Evolutionary conservation across 2,888 invertebrate genomes (phyloP).

Genomic region (Ametastegia equiseti): DNA sequence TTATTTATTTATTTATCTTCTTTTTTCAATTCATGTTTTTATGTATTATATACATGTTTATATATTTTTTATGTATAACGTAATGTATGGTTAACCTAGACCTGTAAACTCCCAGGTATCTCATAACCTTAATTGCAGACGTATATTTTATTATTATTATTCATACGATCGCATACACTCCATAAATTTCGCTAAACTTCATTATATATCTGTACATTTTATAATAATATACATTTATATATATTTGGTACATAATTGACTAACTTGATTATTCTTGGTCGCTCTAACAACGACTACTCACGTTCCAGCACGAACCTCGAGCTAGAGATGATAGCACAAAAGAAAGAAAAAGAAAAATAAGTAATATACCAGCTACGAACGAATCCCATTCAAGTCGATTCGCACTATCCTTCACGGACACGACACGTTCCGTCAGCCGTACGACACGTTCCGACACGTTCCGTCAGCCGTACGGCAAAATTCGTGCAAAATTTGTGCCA

Average conservation of each 20-base stretch:
- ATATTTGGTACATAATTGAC: conserved; percentile 12
- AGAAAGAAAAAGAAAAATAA: not conserved
- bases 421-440: no score
- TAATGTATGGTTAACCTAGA: not conserved
- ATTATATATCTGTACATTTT: conserved; percentile 20
- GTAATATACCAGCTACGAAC: no score
- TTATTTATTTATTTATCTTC: not conserved
- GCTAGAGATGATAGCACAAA: not conserved
- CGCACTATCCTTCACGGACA: no score
- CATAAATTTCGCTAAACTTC: not conserved
- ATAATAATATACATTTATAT: not conserved
- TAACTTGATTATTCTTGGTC: conserved; percentile 46
- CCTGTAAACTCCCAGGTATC: not conserved
- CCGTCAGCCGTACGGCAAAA: no score
- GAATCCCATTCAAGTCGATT: no score
- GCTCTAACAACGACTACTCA: not conserved
- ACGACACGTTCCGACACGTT: no score
- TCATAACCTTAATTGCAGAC: not conserved
- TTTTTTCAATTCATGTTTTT: not conserved
- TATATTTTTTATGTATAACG: no score
- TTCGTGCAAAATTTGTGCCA: no score
- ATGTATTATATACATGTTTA: not conserved
- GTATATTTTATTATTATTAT: not conserved
- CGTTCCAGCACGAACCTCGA: not conserved
- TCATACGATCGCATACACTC: no score